Evolutionary conservation across 2,888 invertebrate genomes (phyloP), one percentile per base, ranked within the genome.

Genomic region (Coecobrya sp.): DNA sequence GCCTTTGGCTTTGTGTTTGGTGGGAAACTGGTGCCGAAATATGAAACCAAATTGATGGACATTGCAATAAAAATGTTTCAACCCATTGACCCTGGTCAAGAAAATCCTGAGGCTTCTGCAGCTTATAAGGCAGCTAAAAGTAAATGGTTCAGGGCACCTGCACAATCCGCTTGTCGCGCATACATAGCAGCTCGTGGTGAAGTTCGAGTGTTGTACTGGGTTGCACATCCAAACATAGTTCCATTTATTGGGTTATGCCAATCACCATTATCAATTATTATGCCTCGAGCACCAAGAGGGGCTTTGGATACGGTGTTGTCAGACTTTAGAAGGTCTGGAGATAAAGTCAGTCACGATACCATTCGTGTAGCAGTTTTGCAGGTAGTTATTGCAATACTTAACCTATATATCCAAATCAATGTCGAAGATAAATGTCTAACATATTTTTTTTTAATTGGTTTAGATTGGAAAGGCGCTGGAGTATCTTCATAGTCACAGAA

Each of bases 1-100:
- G 99, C 99, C 0, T 99, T 99, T 96, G 99, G 99, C 1, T 99
- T 99, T 95, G 99, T 99, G 10, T 98, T 99, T 95, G 97, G 97
- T 95, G 98, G 98, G 0, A 95, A 95, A 91, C 93, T 93, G 92
- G 93, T 89, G 92, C 94, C 94, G 45, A 94, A 94, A 79, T 94
- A 93, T 81, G 94, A 94, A 81, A 94, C 90, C 10, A 95, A 93
- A 93, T 94, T 1, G 96, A 96, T 90, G 96, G 97, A 97, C 91
- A 98, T 99, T 0, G 99, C 99, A 0, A 97, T 99, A 96, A 99
- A 99, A 96, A 98, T 99, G 97, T 96, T 99, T 91, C 99, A 99
- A 96, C 99, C 99, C 0, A 98, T 99, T 11, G 98, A 98, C 92
- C 99, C 99, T 1, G 98, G 97, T 0, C 96, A 96, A 0, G 97